phyloP scores from a whole-genome alignment of 2,888 invertebrate genomes.

The Scaptomyza tumidula region DNA sequence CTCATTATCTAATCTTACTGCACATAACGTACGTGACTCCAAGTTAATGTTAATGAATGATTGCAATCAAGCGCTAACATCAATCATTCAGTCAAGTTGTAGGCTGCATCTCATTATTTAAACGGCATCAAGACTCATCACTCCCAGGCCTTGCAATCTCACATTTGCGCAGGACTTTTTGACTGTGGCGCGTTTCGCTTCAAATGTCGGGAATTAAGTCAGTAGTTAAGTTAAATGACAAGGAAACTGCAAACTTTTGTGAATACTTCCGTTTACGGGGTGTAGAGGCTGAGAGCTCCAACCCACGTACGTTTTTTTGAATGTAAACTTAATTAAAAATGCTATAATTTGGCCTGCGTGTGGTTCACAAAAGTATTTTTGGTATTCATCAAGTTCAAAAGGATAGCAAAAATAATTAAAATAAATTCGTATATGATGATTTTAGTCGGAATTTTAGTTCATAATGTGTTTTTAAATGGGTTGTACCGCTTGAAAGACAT shows the following conservation, averaged over 20 bases:
- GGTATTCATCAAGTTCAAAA: conserved; percentile 31
- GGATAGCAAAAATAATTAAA: conserved; percentile 67
- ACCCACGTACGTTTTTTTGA: conserved; percentile 34
- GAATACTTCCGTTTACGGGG: conserved; percentile 45
- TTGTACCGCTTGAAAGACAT: neutral
- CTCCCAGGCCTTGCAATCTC: neutral
- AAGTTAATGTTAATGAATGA: conserved; percentile 61
- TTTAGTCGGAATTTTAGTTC: conserved; percentile 39
- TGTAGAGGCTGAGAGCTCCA: no score
- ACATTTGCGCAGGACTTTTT: conserved; percentile 35
- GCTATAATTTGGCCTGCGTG: conserved; percentile 45
- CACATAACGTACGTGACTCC: conserved; percentile 5
- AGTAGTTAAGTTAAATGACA: conserved; percentile 75
- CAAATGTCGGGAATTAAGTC: conserved; percentile 55
- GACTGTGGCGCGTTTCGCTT: conserved; percentile 47
- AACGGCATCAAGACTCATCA: neutral
- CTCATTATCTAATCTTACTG: no score
- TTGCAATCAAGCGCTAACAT: conserved; percentile 69
- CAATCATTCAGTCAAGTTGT: conserved; percentile 54
- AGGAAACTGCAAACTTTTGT: conserved; percentile 68
- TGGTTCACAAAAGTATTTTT: conserved; percentile 33
- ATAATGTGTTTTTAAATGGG: conserved; percentile 44
- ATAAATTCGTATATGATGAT: conserved; percentile 53
- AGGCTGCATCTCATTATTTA: conserved; percentile 22
- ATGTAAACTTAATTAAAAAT: conserved; percentile 72